Evolutionary conservation across 2,797 vertebrate genomes (phyloP).

Genomic region (Sebastes diploproa): DNA sequence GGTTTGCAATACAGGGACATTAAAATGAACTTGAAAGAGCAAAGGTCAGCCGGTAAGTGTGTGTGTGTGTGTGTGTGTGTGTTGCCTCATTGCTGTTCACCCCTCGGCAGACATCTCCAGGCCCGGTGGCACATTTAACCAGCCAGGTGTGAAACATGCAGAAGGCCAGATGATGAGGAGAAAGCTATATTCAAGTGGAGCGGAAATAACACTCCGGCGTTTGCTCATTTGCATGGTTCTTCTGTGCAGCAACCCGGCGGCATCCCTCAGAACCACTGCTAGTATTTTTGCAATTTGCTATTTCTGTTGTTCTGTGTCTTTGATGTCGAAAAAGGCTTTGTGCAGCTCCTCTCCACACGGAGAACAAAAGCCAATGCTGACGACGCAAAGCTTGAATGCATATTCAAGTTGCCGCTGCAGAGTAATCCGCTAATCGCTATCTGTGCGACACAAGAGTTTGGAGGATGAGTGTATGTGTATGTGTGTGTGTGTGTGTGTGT

Average conservation of each 20-base stretch:
- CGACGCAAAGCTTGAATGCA: constrained; percentile 60
- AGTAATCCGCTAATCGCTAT: constrained; percentile 69
- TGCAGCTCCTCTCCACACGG: constrained; percentile 36
- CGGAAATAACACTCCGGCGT: constrained; percentile 56
- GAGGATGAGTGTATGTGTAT: constrained; percentile 17
- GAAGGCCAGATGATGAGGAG: constrained; percentile 70
- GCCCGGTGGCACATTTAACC: constrained; percentile 71
- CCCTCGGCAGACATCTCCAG: constrained; percentile 44
- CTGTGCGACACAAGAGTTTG: constrained; percentile 60
- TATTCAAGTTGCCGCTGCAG: constrained; percentile 51
- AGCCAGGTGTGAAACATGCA: constrained; percentile 75
- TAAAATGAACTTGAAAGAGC: constrained; percentile 10
- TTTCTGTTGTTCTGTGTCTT: constrained; percentile 53
- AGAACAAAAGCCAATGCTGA: constrained; percentile 72
- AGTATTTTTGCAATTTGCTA: constrained; percentile 40
- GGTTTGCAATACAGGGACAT: neutral
- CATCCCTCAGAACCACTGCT: constrained; percentile 36
- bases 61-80: neutral
- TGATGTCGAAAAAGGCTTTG: constrained; percentile 54
- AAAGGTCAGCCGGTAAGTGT: constrained; percentile 26
- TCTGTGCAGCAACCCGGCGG: constrained; percentile 25
- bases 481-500: neutral
- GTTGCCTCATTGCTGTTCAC: constrained; percentile 10
- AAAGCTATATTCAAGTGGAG: constrained; percentile 59
- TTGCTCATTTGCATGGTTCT: constrained; percentile 51